phyloP scores from a whole-genome alignment of 2,113 vertebrate species.

The Copsychus sechellarum region DNA sequence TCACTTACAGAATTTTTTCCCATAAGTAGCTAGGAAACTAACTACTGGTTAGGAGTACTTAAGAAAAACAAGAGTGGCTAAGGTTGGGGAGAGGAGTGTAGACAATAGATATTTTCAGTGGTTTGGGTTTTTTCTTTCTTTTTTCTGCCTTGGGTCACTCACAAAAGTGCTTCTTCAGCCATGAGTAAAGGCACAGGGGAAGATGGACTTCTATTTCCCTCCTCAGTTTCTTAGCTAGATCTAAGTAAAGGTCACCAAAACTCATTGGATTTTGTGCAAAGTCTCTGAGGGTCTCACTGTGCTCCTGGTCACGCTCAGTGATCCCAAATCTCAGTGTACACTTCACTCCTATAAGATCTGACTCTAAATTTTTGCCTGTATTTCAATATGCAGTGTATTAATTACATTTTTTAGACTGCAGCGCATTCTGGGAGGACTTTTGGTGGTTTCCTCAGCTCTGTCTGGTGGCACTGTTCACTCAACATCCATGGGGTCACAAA shows the following conservation, averaged over 20 bases:
- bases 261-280: background rate
- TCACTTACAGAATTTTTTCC: too few species aligned
- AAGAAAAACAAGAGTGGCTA: too few species aligned
- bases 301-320: background rate
- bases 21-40: too few species aligned
- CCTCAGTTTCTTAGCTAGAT: background rate
- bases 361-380: background rate
- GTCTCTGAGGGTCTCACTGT: background rate
- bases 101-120: background rate
- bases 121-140: background rate
- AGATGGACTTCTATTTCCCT: background rate
- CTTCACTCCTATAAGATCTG: background rate
- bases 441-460: background rate
- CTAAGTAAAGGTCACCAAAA: background rate
- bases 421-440: background rate
- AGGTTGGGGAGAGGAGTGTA: too few species aligned
- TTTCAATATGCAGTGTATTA: background rate
- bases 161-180: background rate
- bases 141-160: background rate
- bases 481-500: background rate
- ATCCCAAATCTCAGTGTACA: background rate
- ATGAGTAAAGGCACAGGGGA: background rate
- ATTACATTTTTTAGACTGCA: background rate
- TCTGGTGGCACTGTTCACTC: background rate
- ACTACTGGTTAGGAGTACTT: too few species aligned